Conservation (phyloP, 2,888 invertebrate genomes). For the Branchellion lobata region DNA sequence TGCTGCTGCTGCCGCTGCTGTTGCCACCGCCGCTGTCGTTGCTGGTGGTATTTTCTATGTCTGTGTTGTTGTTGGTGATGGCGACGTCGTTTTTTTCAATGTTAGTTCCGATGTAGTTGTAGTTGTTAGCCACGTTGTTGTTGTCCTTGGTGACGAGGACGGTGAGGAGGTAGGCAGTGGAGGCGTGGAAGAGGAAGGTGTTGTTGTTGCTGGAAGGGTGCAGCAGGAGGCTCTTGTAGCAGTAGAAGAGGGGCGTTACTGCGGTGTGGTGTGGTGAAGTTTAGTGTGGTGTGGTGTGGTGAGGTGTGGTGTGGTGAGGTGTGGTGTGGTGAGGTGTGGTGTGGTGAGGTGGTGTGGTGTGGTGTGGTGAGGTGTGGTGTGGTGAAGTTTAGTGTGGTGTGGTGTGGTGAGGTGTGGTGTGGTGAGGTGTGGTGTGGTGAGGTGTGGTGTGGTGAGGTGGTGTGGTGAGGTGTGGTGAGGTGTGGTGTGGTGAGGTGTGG, state of each 20-base stretch:
- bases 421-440: too few species aligned
- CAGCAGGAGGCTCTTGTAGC: slow-evolving; percentile 69
- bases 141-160: slow-evolving; percentile 63
- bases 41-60: background rate
- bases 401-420: too few species aligned
- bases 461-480: too few species aligned
- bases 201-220: slow-evolving; percentile 74
- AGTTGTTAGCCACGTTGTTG: background rate
- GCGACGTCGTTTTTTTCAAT: background rate
- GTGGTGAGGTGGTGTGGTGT: background rate
- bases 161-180: slow-evolving; percentile 80
- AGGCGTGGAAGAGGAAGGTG: slow-evolving; percentile 75
- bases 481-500: too few species aligned
- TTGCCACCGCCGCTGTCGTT: background rate
- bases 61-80: background rate
- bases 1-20: background rate
- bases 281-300: background rate
- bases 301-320: background rate
- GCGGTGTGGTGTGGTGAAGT: slow-evolving; percentile 46
- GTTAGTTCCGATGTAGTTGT: background rate
- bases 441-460: too few species aligned
- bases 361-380: background rate
- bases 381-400: too few species aligned
- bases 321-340: background rate
- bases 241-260: slow-evolving; percentile 59